Percentiles rank a stretch among this genome's conserved stretches.
phyloP scores from a whole-genome alignment of 2,888 invertebrate genomes.

The Hemistola chrysoprasaria region DNA sequence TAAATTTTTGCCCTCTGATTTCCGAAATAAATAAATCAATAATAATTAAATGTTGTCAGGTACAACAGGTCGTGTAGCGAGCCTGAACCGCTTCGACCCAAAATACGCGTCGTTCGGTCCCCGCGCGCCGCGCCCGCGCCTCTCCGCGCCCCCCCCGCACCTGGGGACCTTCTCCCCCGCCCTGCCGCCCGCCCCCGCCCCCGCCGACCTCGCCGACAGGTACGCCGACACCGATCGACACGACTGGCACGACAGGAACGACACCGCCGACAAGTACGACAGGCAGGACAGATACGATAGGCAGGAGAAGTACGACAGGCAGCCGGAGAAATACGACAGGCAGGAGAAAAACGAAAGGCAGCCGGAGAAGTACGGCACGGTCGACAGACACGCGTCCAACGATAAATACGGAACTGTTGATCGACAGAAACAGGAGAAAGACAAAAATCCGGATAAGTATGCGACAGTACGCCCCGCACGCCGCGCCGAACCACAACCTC shows the following conservation, averaged over 20 bases:
- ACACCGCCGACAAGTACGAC: slow-evolving; percentile 13
- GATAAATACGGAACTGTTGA: slow-evolving; percentile 5
- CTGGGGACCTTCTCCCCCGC: slow-evolving; percentile 56
- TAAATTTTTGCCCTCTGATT: no score
- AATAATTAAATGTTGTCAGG: no score
- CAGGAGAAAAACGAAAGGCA: background rate
- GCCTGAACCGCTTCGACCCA: slow-evolving; percentile 83
- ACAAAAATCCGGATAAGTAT: slow-evolving; percentile 55
- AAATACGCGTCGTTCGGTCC: slow-evolving; percentile 82
- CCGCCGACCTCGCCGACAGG: slow-evolving; percentile 48
- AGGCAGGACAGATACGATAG: slow-evolving; percentile 1
- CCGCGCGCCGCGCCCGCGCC: slow-evolving; percentile 71
- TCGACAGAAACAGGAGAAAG: slow-evolving; percentile 3
- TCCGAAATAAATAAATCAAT: no score
- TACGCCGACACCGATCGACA: slow-evolving; percentile 29
- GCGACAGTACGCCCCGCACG: slow-evolving; percentile 71
- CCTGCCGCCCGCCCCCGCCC: slow-evolving; percentile 39
- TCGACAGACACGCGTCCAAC: background rate
- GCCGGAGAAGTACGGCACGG: slow-evolving; percentile 4
- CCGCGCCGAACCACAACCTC: slow-evolving; percentile 73
- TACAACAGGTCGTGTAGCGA: slow-evolving; percentile 62
- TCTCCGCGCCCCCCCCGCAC: slow-evolving; percentile 60
- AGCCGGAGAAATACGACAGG: slow-evolving; percentile 5
- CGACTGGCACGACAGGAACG: slow-evolving; percentile 57
- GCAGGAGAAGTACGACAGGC: slow-evolving; percentile 6